phyloP scores from a whole-genome alignment of 2,113 vertebrate species.

The Microtus montanus region DNA sequence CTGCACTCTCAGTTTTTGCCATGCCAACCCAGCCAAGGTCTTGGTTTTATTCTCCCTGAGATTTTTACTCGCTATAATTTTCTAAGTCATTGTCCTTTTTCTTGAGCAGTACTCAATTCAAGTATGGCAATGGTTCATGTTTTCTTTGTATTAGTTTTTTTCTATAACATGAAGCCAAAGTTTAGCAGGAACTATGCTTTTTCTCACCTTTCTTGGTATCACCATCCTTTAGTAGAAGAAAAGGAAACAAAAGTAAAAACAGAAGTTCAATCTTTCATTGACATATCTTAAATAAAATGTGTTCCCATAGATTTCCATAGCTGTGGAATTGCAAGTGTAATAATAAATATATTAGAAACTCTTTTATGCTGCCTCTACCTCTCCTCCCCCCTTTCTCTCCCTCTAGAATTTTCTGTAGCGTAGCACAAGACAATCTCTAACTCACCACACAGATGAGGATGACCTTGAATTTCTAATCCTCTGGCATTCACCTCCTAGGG shows the following conservation, averaged over 20 bases:
- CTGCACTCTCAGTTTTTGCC: background rate
- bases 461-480: background rate
- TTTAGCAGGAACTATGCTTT: background rate
- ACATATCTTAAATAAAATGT: background rate
- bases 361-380: background rate
- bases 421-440: background rate
- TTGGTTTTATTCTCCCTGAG: background rate
- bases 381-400: background rate
- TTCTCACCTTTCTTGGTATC: background rate
- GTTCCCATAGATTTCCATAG: background rate
- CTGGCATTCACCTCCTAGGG: background rate
- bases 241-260: background rate
- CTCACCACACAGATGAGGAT: background rate
- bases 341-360: background rate
- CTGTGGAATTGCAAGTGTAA: background rate
- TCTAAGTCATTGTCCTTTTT: background rate
- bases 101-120: background rate
- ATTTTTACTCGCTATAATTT: background rate
- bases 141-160: background rate
- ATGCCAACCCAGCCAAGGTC: rapidly evolving
- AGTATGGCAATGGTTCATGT: background rate
- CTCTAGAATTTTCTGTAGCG: background rate
- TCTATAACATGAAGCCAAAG: background rate
- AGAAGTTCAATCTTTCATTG: background rate
- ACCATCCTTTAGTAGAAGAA: background rate